These are phyloP conservation scores for Semotilus atromaculatus DNA, from an alignment of 2,797 vertebrate genomes.

Conservation along the genomic window DNA sequence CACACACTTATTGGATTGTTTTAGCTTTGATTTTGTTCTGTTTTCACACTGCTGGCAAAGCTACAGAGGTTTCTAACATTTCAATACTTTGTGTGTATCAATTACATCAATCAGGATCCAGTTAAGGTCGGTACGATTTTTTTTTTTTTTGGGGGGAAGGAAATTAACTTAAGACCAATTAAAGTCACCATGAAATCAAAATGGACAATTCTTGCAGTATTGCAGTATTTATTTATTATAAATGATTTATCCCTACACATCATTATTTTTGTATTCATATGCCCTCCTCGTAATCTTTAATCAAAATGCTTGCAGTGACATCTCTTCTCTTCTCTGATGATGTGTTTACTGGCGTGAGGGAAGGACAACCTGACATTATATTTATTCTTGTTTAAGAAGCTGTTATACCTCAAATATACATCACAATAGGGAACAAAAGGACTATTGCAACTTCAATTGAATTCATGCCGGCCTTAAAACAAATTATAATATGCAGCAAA, in stretches of 20 bases:
- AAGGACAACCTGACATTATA: background rate
- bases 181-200: background rate
- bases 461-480: background rate
- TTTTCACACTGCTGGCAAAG: background rate
- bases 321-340: background rate
- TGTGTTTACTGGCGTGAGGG: background rate
- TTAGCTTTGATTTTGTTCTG: background rate
- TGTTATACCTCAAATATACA: background rate
- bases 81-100: background rate
- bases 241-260: background rate
- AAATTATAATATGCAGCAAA: background rate
- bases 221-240: background rate
- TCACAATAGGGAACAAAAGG: background rate
- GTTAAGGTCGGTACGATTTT: background rate
- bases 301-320: background rate
- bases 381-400: background rate
- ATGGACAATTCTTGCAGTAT: background rate
- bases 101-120: background rate
- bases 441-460: background rate
- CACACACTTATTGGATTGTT: background rate
- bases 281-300: background rate
- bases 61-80: background rate
- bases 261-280: background rate
- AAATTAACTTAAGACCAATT: background rate
- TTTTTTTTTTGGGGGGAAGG: background rate